Base-by-base conservation (phyloP, 2,113 vertebrate genomes). In the Chionis minor region DNA sequence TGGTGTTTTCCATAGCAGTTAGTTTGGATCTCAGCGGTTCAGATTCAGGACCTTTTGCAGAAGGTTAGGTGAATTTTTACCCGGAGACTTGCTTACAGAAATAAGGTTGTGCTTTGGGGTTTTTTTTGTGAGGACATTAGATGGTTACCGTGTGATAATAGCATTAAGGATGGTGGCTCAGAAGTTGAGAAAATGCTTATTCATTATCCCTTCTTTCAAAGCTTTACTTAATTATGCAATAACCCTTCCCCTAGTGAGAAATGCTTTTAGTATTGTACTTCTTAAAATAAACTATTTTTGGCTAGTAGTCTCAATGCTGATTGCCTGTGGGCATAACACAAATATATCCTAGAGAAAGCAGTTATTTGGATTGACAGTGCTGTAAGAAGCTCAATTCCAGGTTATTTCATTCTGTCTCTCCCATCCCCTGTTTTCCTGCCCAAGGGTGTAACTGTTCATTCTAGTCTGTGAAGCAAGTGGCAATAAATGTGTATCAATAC, bases 151-250 rank as follows among this genome's bases (percentile, higher is more conserved):
- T 42, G 14, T 75, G 61, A 33, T 85, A 70, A 69, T 30, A 85
- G 20, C 32, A 10, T 72, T 81, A 86, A 65, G 32, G 51, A 18
- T 54, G 47, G 44, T 35, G 62, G n/a, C 70, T 88, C 56, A 82
- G 54, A 81, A 74, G 33, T 70, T 4, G 3, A 79, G 86, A 95
- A 94, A 80, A 69, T 44, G 11, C 38, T 40, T 24, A 22, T 70
- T 90, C n/a, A 8, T 93, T 86, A 92, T 54, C 32, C 42, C 26
- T 74, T 94, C 38, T 93, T 81, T 88, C 58, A 81, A 77, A 94
- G 45, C 22, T 92, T 62, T 75, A 33, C 62, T 87, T 79, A 85
- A 75, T 83, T 70, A 55, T 40, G 18, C 59, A 52, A 47, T 86
- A 94, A 58, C n/a, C 12, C 18, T 93, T 88, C 30, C 38, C 27